Evolutionary conservation across 1,140 invertebrate genomes (phyloP), one percentile per base, ranked within the genome.

Genomic region (Apis dorsata): DNA sequence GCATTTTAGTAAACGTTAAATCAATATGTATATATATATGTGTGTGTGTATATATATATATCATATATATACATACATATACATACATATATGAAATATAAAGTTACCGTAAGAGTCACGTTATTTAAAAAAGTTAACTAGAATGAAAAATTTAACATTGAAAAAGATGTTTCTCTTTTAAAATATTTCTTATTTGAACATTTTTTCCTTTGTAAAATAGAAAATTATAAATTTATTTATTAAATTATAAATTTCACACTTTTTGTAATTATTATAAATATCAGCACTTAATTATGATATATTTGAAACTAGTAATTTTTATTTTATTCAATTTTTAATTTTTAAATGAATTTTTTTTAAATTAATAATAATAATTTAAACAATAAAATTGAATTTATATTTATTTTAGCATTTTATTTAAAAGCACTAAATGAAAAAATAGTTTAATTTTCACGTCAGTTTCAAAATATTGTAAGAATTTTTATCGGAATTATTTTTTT

Each of bases 401-500:
- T 70, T 78, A 44, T 44, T 44, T 44, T 44, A 44, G 34, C 34
- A 44, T 63, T 63, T 68, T 68, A 71, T 51, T 79, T 79, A 78
- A 34, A 72, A 71, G 10, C 34, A 24, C n/a, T 21, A 60, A 55
- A 62, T 13, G 28, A 55, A 19, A 62, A 24, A 70, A 51, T 60
- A 80, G 28, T 55, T 80, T 81, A 21, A 62, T 79, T 79, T 72
- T 19, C n/a, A 49, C 59, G 17, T 65, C 62, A 28, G 60, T 73
- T 65, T 80, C n/a, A 60, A 65, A 21, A 34, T 74, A 60, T 24
- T 70, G 34, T 65, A 65, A 63, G 74, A 66, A 21, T 66, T 66
- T 81, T 74, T 75, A 81, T 62, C 28, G 34, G 60, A 81, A 81
- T 81, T 81, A 81, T 75, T 81, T 81, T 81, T 74, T 81, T 81